Base-by-base conservation (phyloP, 2,797 vertebrate species). In the Synaphobranchus kaupii region DNA sequence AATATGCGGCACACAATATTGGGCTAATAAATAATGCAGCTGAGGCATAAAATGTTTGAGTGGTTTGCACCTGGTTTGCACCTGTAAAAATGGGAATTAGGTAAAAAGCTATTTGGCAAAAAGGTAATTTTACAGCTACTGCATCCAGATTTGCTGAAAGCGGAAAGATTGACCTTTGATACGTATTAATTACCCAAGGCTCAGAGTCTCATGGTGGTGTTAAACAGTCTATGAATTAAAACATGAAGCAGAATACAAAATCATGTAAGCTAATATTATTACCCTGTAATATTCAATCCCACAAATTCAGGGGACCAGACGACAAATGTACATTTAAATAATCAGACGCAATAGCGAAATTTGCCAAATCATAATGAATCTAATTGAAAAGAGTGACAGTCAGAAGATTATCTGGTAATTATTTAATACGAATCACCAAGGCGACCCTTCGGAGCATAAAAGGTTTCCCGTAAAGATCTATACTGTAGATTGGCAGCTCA, bases 181-280 rank as follows among this genome's bases (percentile, higher is more conserved):
- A 2, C 34, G 39, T 5, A 12, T 34, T 76, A 76, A 76, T 44
- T 76, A 76, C 71, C 71, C 71, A 39, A 44, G 71, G 34, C 71
- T 13, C 31, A 20, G 13, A 44, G 71, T 10, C 71, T 15, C 13
- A 76, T 13, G 34, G 71, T 76, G 71, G 71, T 34, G 28, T 34
- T 2, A 10, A 71, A 71, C 28, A 31, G 66, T 31, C 3, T 71
- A 71, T 71, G 66, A 71, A 71, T 71, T 71, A 71, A 31, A 71
- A 71, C 66, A 34, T 71, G 66, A 71, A 71, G n/a, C 66, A 71
- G 71, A 76, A 76, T 76, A 44, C 31, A 76, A 76, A 76, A 12
- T 76, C 13, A 76, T 76, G 71, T 76, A 76, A 76, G 20, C 34
- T 25, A 76, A 76, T 76, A 76, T 15, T 44, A 44, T 76, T 44